Base-by-base conservation (phyloP, 1,140 invertebrate genomes). In the Bombus difficillimus region DNA sequence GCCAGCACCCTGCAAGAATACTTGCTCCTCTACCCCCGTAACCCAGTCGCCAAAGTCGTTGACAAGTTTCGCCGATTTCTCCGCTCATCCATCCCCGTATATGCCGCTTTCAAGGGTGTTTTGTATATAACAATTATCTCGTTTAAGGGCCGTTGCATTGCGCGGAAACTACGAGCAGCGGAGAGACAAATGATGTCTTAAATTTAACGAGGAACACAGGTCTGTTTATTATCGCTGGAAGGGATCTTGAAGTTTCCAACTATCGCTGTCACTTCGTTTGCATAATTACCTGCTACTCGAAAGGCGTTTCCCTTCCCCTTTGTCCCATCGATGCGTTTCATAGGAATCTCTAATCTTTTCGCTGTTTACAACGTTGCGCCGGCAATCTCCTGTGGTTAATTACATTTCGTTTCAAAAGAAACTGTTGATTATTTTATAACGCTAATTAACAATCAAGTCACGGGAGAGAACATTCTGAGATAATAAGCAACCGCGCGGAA, bases 61-160 rank as follows among this genome's bases (percentile, higher is more conserved):
- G 62, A 34, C 37, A 89, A 89, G 77, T 89, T 90, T 80, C 78
- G 62, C 34, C 68, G 74, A 41, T 74, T 75, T 66, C 73, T 47
- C 47, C 41, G n/a, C 62, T 66, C 41, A 53, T 66, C 74, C 77
- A 73, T 89, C 47, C 5, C 47, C 71, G 18, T 71, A 83, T 89
- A 81, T 39, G 25, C 4, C 68, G 73, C 66, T 66, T 86, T 81
- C 80, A 71, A 89, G 86, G 78, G 57, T 86, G 85, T 89, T 89
- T 86, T 86, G 73, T 68, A 41, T 79, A 74, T 86, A 85, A 86
- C 86, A 82, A 78, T 89, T 86, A 89, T 89, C 80, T 72, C 47
- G 57, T 43, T 74, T n/a, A 75, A 85, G 59, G 37, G 22, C 28
- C 37, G 28, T 15, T 5, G 59, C 37, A 66, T 85, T 39, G 71